Base-by-base conservation (phyloP, 2,797 vertebrate species). In the Lutjanus campechanus region DNA sequence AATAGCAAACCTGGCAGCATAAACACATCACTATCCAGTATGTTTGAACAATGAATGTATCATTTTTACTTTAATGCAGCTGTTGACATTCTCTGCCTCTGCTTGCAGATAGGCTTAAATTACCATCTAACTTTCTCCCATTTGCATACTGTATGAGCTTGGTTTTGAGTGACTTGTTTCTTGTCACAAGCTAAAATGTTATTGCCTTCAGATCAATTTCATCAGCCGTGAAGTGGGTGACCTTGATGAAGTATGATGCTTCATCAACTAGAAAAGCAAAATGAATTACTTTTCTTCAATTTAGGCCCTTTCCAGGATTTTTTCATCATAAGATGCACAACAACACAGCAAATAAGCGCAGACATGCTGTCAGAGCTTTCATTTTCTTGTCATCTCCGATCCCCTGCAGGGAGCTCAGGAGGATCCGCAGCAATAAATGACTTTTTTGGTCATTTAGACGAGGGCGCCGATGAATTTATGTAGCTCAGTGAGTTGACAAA, bases 321-420 rank as follows among this genome's bases (percentile, higher is more conserved):
- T 83, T 77, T 75, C 83, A 93, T 93, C 86, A 84, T 51, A 60
- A 70, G 71, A 89, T 78, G 77, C 83, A 81, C 80, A 92, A 89
- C 86, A 90, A 82, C 79, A 79, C 76, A 62, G 77, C 87, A 91
- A 93, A 92, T 91, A 86, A 91, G 89, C 64, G 40, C 64, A 83
- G 89, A 92, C 85, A 78, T 60, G 58, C 85, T 88, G 92, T 93
- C 88, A 90, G 63, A 85, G 80, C 79, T 90, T 94, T 91, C 83
- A 92, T 94, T 93, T 91, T 76, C 88, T 87, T 94, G 93, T 95
- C 93, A 94, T 91, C 70, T 89, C 79, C 44, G 78, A 92, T 89
- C 89, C 79, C 85, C 91, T 85, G 77, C 77, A 86, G 87, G 80
- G 90, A 92, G 85, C 86, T 91, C 83, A 84, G 82, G 81, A 84